These are phyloP conservation scores for Aphidius gifuensis DNA, from an alignment of 1,140 invertebrate species.

Conservation along the genomic window DNA sequence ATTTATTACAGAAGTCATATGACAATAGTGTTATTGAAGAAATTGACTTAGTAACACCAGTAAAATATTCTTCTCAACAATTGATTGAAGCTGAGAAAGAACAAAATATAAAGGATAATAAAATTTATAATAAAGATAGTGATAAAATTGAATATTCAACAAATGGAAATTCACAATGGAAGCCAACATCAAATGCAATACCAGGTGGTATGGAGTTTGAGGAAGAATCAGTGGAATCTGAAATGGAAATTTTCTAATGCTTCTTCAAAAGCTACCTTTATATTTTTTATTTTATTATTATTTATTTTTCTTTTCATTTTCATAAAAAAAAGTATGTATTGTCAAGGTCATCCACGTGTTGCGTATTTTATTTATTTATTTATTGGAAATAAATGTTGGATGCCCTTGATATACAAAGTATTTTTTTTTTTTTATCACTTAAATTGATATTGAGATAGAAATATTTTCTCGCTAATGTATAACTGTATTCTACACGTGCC, in stretches of 20 bases:
- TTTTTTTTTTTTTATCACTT: too few species aligned
- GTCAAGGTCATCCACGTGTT: too few species aligned
- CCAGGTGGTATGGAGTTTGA: conserved; percentile 21
- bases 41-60: conserved; percentile 32
- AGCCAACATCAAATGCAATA: background rate
- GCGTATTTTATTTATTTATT: too few species aligned
- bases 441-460: too few species aligned
- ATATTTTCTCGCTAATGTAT: too few species aligned
- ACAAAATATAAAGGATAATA: conserved; percentile 15
- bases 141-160: conserved; percentile 11
- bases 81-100: conserved; percentile 16
- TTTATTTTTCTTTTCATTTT: too few species aligned
- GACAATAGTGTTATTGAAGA: conserved; percentile 19
- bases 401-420: too few species aligned
- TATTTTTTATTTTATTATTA: too few species aligned
- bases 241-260: conserved; percentile 15
- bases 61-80: conserved; percentile 6
- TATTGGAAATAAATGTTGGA: too few species aligned
- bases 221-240: conserved; percentile 16
- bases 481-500: too few species aligned
- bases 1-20: background rate
- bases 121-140: conserved; percentile 1
- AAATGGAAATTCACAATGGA: conserved; percentile 10
- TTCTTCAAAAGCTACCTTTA: background rate
- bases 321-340: too few species aligned